A percentile compares a stretch with the other conserved stretches of the same genome.
Conservation (phyloP, 1,140 invertebrate species). For the Plectrocnemia conspersa region DNA sequence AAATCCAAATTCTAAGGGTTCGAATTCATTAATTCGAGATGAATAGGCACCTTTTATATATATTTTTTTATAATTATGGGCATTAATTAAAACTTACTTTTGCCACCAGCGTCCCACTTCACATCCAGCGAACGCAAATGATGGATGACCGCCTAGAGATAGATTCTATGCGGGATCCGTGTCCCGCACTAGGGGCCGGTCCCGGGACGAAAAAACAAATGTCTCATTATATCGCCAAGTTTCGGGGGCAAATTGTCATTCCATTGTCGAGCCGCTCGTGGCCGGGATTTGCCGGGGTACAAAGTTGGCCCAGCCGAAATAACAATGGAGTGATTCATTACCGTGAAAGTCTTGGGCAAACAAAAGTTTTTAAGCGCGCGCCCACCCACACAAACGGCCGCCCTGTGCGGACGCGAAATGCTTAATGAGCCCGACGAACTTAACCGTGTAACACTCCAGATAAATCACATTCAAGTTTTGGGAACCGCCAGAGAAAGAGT, state of each 20-base stretch:
- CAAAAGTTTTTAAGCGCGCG: slow-evolving; percentile 24
- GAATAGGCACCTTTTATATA: no score
- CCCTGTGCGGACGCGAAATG: slow-evolving; percentile 18
- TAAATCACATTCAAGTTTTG: slow-evolving; percentile 10
- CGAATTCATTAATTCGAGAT: no score
- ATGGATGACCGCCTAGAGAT: no score
- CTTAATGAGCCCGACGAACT: slow-evolving; percentile 19
- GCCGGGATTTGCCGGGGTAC: slow-evolving; percentile 17
- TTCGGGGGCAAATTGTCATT: slow-evolving; percentile 24
- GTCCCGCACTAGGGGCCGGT: background rate
- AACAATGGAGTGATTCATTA: slow-evolving; percentile 31
- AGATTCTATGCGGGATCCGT: no score
- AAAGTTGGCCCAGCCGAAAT: slow-evolving; percentile 22
- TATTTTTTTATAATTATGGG: no score
- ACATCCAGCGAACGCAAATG: no score
- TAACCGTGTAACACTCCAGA: slow-evolving; percentile 1
- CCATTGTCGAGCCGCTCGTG: slow-evolving; percentile 23
- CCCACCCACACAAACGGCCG: background rate
- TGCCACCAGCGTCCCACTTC: no score
- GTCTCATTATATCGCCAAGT: slow-evolving; percentile 23
- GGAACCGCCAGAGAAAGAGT: background rate
- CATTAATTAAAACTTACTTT: no score
- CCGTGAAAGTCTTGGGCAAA: slow-evolving; percentile 29
- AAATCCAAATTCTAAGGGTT: no score
- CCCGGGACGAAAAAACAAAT: slow-evolving; percentile 16